These are phyloP conservation scores for Macrochelys suwanniensis DNA, from an alignment of 2,797 vertebrate genomes.

Conservation along the genomic window DNA sequence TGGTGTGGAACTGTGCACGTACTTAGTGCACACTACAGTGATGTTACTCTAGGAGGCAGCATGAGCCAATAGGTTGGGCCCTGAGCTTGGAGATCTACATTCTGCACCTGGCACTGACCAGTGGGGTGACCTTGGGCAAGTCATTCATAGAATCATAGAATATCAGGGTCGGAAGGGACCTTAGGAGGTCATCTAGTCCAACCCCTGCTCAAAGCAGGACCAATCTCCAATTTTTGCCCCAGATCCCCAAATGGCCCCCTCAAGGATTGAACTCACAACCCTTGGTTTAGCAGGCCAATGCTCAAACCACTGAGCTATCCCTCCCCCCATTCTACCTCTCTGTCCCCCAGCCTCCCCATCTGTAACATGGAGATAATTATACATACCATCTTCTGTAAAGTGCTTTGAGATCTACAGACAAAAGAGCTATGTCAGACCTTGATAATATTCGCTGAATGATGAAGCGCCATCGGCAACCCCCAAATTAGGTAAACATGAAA, in stretches of 20 bases:
- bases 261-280: too few relatives aligned
- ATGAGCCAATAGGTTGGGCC: neutral
- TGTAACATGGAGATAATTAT: neutral
- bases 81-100: neutral
- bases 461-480: neutral
- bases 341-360: neutral
- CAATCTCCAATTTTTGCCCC: too few relatives aligned
- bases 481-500: neutral
- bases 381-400: neutral
- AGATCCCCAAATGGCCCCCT: too few relatives aligned
- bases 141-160: too few relatives aligned
- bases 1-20: neutral
- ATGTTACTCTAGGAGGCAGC: neutral
- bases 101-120: neutral
- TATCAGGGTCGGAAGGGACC: too few relatives aligned
- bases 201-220: too few relatives aligned
- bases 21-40: too few relatives aligned
- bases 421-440: neutral
- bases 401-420: neutral
- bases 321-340: too few relatives aligned
- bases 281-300: too few relatives aligned
- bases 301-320: too few relatives aligned
- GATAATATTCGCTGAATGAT: neutral
- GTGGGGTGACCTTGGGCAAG: neutral
- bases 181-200: too few relatives aligned